A percentile compares a stretch with the other conserved stretches of the same genome.
These are phyloP conservation scores for Agrypnus murinus DNA, from an alignment of 2,888 invertebrate species.

Conservation along the genomic window DNA sequence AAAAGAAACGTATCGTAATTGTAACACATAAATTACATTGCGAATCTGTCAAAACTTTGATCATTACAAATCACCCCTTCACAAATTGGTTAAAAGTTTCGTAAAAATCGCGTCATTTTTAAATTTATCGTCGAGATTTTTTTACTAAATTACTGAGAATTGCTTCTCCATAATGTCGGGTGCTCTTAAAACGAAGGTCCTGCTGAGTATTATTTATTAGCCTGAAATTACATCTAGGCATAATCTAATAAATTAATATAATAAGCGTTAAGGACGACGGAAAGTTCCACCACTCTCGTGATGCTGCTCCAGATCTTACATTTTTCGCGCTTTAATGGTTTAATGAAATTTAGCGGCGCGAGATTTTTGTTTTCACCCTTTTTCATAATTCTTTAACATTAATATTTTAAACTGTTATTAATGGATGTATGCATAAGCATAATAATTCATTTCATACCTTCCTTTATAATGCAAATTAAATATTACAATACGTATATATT, in stretches of 20 bases:
- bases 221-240: slow-evolving; percentile 40
- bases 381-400: no score
- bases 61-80: slow-evolving; percentile 48
- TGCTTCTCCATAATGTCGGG: slow-evolving; percentile 1
- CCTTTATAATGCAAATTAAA: no score
- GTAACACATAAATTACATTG: slow-evolving; percentile 55
- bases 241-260: slow-evolving; percentile 43
- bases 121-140: slow-evolving; percentile 38
- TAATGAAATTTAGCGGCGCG: slow-evolving; percentile 18
- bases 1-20: slow-evolving; percentile 46
- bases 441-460: no score
- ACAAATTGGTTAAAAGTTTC: slow-evolving; percentile 44
- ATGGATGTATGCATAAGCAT: no score
- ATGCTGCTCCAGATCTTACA: background rate
- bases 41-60: slow-evolving; percentile 54
- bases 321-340: slow-evolving; percentile 25
- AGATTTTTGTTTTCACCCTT: slow-evolving; percentile 1
- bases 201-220: slow-evolving; percentile 34
- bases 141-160: slow-evolving; percentile 23
- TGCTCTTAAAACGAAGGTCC: slow-evolving; percentile 19
- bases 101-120: slow-evolving; percentile 36
- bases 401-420: no score
- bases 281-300: slow-evolving; percentile 11
- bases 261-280: slow-evolving; percentile 30
- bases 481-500: no score